Conservation (phyloP, 2,888 invertebrate species). For the Dolichomitus sp. region DNA sequence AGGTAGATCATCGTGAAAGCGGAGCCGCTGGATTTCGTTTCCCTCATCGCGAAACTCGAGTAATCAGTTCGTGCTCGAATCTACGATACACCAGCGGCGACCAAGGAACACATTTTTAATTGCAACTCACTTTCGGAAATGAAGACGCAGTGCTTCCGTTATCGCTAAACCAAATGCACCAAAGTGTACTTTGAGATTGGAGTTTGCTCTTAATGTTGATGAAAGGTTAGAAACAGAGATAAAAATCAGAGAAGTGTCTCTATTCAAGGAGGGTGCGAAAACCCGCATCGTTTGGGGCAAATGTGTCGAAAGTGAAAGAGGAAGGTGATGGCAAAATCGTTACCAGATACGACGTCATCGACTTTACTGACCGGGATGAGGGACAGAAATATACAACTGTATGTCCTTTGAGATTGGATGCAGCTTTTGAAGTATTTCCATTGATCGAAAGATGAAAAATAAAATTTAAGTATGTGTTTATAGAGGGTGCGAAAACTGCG, state of each 20-base stretch:
- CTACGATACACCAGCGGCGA: conserved; percentile 6
- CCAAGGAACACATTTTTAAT: conserved; percentile 34
- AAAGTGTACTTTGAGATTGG: conserved; percentile 4
- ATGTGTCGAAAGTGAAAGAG: too few species aligned
- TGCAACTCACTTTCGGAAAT: conserved; percentile 27
- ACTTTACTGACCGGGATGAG: too few species aligned
- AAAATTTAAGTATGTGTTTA: too few species aligned
- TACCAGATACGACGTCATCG: too few species aligned
- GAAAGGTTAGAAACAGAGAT: not conserved
- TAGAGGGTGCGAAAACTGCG: too few species aligned
- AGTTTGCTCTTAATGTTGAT: not conserved
- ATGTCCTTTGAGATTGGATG: too few species aligned
- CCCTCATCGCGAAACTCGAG: conserved; percentile 1
- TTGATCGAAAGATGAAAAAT: too few species aligned
- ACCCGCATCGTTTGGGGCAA: too few species aligned
- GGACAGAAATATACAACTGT: too few species aligned
- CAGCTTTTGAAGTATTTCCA: too few species aligned
- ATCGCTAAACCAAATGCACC: not conserved
- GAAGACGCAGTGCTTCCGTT: not conserved
- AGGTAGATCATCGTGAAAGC: not conserved
- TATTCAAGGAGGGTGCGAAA: not conserved
- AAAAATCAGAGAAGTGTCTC: not conserved
- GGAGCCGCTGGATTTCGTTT: conserved; percentile 5
- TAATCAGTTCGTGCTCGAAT: not conserved
- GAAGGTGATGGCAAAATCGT: too few species aligned